Evolutionary conservation across 2,888 invertebrate genomes (phyloP), one percentile per base, ranked within the genome.

Genomic region (Agonopterix heracliana): DNA sequence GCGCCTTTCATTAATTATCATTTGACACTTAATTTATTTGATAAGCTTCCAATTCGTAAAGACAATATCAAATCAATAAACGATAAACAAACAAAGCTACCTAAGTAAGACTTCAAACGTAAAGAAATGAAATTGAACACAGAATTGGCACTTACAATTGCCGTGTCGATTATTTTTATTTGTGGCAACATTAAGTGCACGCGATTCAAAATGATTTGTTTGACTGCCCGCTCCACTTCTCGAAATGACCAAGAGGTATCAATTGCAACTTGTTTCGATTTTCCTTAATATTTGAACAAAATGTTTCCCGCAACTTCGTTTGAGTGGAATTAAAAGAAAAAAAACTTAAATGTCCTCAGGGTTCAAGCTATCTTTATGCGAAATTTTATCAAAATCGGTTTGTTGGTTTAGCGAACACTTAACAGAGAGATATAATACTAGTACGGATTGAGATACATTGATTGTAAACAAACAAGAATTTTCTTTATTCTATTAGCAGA

Each of bases 171-270:
- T 61, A 63, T 52, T 48, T 65, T 66, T 70, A 67, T 69, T 66
- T 64, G 62, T 50, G 56, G 47, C 55, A 52, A 59, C 26, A 26
- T 69, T 70, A 66, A 52, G 57, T 56, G 66, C 78, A 78, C 77
- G 78, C 78, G 68, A 77, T 60, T 46, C 46, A 45, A 51, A 55
- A 59, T 54, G 52, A 58, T 61, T 61, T 64, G 57, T 57, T 51
- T 51, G 46, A 46, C 48, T 47, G 52, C 45, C 49, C 44, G 46
- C 50, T 47, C 34, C 26, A 48, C 50, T 47, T 40, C 13, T 46
- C 41, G 10, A 47, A 50, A 54, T 43, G 48, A 44, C 45, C 40
- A 38, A 10, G 11, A 41, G 42, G 17, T 35, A 52, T 46, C 45
- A 14, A 11, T 41, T 9, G 11, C 12, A 41, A 13, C 9, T 41